Percentiles rank a stretch among this genome's conserved stretches.
These are phyloP conservation scores for Benitochromis conjunctus DNA, from an alignment of 2,113 vertebrate species.

Conservation along the genomic window DNA sequence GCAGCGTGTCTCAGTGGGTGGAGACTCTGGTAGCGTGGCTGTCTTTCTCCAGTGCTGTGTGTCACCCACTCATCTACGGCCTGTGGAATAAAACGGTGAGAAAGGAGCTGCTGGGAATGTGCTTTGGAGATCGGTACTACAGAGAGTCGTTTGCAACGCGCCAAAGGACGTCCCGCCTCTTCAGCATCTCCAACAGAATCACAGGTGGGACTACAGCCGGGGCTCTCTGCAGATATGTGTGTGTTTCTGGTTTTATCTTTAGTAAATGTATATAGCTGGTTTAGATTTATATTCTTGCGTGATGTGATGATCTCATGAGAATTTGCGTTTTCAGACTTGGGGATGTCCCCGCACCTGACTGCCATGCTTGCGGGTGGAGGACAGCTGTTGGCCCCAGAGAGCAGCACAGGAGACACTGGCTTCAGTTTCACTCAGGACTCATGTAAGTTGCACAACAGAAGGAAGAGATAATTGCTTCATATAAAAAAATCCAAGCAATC, in stretches of 20 bases:
- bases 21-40: constrained; percentile 95
- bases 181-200: constrained; percentile 97
- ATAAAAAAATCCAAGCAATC: neutral
- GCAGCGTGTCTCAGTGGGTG: constrained; percentile 81
- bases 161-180: constrained; percentile 85
- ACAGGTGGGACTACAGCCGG: constrained; percentile 77
- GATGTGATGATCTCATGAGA: neutral
- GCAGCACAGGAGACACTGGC: constrained; percentile 95
- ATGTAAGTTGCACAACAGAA: constrained; percentile 68
- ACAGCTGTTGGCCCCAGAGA: constrained; percentile 83
- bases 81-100: constrained; percentile 98
- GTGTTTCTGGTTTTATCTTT: neutral
- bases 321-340: constrained; percentile 81
- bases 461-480: neutral
- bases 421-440: constrained; percentile 98
- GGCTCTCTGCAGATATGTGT: neutral
- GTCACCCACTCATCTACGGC: constrained; percentile 95
- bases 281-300: neutral
- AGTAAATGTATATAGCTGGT: neutral
- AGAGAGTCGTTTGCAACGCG: constrained; percentile 88
- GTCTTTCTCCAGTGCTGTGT: constrained; percentile 90
- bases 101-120: constrained; percentile 95
- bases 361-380: constrained; percentile 89
- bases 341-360: constrained; percentile 95
- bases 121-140: constrained; percentile 93